Base-by-base conservation (phyloP, 1,140 invertebrate genomes). In the Pissodes strobi region DNA sequence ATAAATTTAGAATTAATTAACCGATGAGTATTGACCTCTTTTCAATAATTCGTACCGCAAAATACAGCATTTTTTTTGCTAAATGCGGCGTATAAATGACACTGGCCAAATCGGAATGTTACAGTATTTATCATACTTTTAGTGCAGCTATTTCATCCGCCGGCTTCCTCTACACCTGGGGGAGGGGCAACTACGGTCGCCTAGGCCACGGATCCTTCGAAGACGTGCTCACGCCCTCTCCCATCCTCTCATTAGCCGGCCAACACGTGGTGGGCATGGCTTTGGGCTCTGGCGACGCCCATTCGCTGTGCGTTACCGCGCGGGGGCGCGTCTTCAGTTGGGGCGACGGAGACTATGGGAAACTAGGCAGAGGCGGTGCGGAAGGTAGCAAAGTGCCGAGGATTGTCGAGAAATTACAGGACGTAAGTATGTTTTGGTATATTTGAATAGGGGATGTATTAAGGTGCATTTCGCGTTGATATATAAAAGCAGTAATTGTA, bases 331-430 rank as follows among this genome's bases (percentile, higher is more conserved):
- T 96, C 0, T 95, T 90, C 75, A 90, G 91, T 10, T 97, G 93
- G 89, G 93, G 93, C 2, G 93, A 95, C 76, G 91, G 89, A 0
- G 93, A 95, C 75, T 93, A 89, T 71, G 89, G 90, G 2, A 92
- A 92, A 79, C 49, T 78, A 8, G 74, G 75, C n/a, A 61, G 88
- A 62, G 89, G 88, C 17, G 86, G 88, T 2, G 87, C 84, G 60
- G 88, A 90, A 65, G 86, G 86, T 18, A 87, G 86, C 1, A 89
- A 88, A 73, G 78, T 84, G 2, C 90, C 90, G 2, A 87, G 87
- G 69, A 73, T 90, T 3, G 80, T 91, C 4, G 89, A 91, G 46
- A 86, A 85, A 66, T 69, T 91, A 1, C 80, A 87, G 68, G 85
- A 86, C 21, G 81, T 65, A 63, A 53, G 22, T 37, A 0, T 43